Evolutionary conservation across 2,113 vertebrate genomes (phyloP), one percentile per base, ranked within the genome.

Genomic region (Cheirogaleus medius): DNA sequence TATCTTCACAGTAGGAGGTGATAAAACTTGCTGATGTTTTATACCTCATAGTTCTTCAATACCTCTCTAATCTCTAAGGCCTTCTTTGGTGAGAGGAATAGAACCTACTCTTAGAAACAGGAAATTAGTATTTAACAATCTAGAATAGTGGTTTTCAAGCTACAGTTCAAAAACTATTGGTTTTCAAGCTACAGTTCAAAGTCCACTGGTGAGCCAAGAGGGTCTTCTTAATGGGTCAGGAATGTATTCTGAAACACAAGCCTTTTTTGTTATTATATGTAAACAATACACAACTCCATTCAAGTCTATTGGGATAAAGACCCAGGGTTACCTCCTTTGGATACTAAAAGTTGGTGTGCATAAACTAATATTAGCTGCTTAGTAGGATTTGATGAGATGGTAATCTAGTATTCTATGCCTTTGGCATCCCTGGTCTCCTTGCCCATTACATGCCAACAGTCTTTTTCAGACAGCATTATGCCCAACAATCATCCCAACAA

Each of bases 101-200:
- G 11, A 83, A 69, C 5, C 4, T 47, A 1, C 3, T 39, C 7
- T 90, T 66, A 77, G 39, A 87, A 92, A 66, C 5, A 9, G 47
- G 39, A 90, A 76, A 37, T 86, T 80, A n/a, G 2, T 78, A 20
- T 96, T 81, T 47, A 69, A 56, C 23, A 39, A 47, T 60, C 8
- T 82, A 66, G 86, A 86, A 81, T 2, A 80, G 8, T 82, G 47
- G 10, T 47, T 12, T 47, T 47, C 47, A 47, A 47, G 47, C 47
- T 47, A 91, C 1, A 90, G 37, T 23, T 91, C n/a, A 81, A 81
- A 77, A n/a, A n/a, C n/a, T n/a, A n/a, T n/a, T 44, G 2, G 27
- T 69, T 95, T 96, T 66, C 34, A 69, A 77, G 18, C 77, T 89
- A 91, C 1, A 90, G 37, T 23, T 91, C n/a, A 81, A 81, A 77